These are phyloP conservation scores for Acromyrmex heyeri DNA, from an alignment of 1,140 invertebrate species.

Conservation along the genomic window DNA sequence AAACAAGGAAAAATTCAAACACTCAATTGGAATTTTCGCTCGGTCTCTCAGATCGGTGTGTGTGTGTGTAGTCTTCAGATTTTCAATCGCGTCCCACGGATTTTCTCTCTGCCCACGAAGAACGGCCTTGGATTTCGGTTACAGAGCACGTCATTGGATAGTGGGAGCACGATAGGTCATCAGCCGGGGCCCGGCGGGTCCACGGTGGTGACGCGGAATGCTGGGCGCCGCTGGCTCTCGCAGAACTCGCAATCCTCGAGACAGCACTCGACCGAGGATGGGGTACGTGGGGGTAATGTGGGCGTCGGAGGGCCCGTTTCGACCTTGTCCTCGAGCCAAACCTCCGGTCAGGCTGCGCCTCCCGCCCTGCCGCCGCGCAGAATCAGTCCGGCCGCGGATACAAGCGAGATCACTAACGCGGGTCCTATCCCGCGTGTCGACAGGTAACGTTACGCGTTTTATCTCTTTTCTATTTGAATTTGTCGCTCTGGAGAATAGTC, in stretches of 20 bases:
- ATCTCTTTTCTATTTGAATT: neutral
- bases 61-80: neutral
- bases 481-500: neutral
- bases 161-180: conserved; percentile 77
- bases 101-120: conserved; percentile 38
- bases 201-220: conserved; percentile 72
- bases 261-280: conserved; percentile 82
- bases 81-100: conserved; percentile 1
- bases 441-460: conserved; percentile 74
- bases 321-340: conserved; percentile 78
- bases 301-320: conserved; percentile 80
- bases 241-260: conserved; percentile 78
- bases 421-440: conserved; percentile 72
- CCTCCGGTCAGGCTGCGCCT: conserved; percentile 76
- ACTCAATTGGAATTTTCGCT: neutral
- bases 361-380: conserved; percentile 81
- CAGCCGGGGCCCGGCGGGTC: conserved; percentile 69
- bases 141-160: conserved; percentile 82
- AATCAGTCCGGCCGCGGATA: conserved; percentile 82
- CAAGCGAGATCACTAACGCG: conserved; percentile 79
- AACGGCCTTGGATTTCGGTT: conserved; percentile 67
- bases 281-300: conserved; percentile 77
- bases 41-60: neutral
- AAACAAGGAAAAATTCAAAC: neutral
- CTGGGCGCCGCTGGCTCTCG: conserved; percentile 80